These are phyloP conservation scores for Noctilio leporinus DNA, from an alignment of 2,113 vertebrate genomes.

Conservation along the genomic window DNA sequence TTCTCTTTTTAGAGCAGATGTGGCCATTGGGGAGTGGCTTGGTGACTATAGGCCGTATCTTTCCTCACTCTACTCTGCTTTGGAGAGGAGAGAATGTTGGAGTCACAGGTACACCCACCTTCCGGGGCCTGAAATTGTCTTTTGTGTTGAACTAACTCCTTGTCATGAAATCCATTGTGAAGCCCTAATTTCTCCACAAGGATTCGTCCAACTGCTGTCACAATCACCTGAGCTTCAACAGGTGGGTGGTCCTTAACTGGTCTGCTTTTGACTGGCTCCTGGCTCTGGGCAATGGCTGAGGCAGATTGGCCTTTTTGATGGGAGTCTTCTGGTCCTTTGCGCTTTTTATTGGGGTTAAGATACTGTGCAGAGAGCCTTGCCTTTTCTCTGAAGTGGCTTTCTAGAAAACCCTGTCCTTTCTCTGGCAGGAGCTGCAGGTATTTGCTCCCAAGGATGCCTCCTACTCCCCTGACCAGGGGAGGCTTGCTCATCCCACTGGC, in stretches of 20 bases:
- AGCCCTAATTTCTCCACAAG: background rate
- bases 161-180: fast-evolving
- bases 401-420: fast-evolving
- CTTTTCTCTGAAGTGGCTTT: background rate
- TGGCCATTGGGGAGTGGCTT: too few relatives aligned
- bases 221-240: fast-evolving
- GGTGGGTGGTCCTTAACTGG: fast-evolving
- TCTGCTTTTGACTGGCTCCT: fast-evolving
- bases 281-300: fast-evolving
- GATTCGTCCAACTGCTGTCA: background rate
- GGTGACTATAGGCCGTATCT: fast-evolving
- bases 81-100: fast-evolving
- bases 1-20: background rate
- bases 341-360: background rate
- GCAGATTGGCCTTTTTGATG: background rate
- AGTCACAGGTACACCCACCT: fast-evolving
- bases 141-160: background rate
- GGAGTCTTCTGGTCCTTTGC: background rate
- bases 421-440: background rate
- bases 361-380: background rate
- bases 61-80: fast-evolving
- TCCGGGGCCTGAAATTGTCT: fast-evolving
- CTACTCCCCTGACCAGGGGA: fast-evolving
- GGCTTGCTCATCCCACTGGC: fast-evolving
- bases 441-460: too few relatives aligned